These are phyloP conservation scores for Venturia canescens DNA, from an alignment of 1,140 invertebrate genomes.

Conservation along the genomic window DNA sequence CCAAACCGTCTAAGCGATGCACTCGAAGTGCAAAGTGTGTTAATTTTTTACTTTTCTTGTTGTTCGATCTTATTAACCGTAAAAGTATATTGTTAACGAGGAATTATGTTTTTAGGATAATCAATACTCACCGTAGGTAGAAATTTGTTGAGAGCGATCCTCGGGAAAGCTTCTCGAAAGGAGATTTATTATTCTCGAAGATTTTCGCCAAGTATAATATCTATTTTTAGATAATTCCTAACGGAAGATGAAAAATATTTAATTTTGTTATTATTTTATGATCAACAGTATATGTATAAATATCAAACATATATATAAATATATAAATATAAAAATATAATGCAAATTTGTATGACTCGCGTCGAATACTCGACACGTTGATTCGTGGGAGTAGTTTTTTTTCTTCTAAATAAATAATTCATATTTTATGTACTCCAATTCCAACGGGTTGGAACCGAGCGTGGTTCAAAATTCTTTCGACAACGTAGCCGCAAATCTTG, in stretches of 20 bases:
- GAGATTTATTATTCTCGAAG: not conserved
- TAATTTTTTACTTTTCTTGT: too few species aligned
- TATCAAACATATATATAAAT: not conserved
- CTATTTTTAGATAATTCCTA: conserved; percentile 26
- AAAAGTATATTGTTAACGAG: conserved; percentile 6
- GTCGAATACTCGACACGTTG: conserved; percentile 27
- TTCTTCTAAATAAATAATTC: not conserved
- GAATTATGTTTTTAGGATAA: conserved; percentile 13
- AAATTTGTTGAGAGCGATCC: conserved; percentile 7
- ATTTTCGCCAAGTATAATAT: conserved; percentile 32
- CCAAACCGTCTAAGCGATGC: too few species aligned
- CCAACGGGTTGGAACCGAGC: conserved; percentile 33
- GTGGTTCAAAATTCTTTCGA: not conserved
- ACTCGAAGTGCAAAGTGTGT: too few species aligned
- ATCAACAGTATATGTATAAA: not conserved
- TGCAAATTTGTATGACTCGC: not conserved
- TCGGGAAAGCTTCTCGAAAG: not conserved
- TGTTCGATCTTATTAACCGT: too few species aligned
- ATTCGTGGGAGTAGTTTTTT: conserved; percentile 28
- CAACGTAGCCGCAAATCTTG: not conserved
- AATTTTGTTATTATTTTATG: conserved; percentile 16
- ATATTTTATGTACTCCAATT: not conserved
- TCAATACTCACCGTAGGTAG: not conserved
- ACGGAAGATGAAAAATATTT: conserved; percentile 12
- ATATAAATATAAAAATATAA: not conserved